phyloP scores from a whole-genome alignment of 2,113 vertebrate species.

The Ondatra zibethicus region DNA sequence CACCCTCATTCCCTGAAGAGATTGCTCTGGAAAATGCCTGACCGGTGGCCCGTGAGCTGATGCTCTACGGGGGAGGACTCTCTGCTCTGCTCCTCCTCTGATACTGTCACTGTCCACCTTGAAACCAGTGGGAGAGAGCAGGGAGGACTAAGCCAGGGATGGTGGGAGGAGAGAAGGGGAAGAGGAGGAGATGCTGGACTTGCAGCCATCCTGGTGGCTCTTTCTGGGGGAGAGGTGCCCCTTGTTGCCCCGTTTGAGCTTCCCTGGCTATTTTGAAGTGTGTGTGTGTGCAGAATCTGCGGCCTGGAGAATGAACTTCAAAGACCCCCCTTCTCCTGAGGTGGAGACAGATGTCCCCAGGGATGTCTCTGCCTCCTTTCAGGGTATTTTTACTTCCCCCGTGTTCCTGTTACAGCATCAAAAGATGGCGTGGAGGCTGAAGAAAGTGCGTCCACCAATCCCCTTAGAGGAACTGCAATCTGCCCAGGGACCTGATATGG shows the following conservation, averaged over 20 bases:
- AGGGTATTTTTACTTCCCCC: constrained; percentile 85
- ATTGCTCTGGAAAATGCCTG: constrained; percentile 44
- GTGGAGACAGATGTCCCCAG: background rate
- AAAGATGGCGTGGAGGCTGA: constrained; percentile 74
- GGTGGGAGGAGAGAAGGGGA: background rate
- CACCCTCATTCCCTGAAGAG: background rate
- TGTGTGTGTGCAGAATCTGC: background rate
- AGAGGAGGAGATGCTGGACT: background rate
- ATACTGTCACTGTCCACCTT: background rate
- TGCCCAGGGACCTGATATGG: background rate
- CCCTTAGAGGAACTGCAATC: constrained; percentile 40
- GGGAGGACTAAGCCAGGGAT: background rate
- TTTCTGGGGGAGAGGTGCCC: background rate
- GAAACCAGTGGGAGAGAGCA: background rate
- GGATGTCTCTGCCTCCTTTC: constrained; percentile 42
- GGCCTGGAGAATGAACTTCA: background rate
- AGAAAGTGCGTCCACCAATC: constrained; percentile 68
- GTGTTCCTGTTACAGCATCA: constrained; percentile 84
- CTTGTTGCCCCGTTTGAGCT: background rate
- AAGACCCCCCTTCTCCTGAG: background rate
- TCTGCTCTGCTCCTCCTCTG: background rate
- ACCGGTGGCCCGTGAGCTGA: background rate
- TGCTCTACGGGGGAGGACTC: background rate
- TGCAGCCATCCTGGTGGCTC: background rate
- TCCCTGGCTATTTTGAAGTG: background rate